Evolutionary conservation across 2,797 vertebrate genomes (phyloP), one percentile per base, ranked within the genome.

Genomic region (Lithobates sylvaticus): DNA sequence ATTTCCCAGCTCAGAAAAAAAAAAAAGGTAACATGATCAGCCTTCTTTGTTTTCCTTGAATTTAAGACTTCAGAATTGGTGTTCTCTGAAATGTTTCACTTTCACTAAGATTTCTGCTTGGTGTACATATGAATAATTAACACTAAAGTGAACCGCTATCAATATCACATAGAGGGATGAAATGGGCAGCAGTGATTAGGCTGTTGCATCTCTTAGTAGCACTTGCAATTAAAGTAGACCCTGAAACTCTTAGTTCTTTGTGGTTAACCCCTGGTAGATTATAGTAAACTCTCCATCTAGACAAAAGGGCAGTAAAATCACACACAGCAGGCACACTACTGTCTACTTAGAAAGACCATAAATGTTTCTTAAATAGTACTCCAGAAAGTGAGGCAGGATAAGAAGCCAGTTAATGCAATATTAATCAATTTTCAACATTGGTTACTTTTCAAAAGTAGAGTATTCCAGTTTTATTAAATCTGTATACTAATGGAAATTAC

Each of bases 31-130:
- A 87, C 39, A 34, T 26, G 80, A 87, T 83, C 68, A 10, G 61
- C 26, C 7, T 65, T n/a, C 78, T 83, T 47, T 73, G 67, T 78
- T 34, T 65, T 67, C 50, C 74, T 78, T 72, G 80, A 73, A 73
- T 50, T 72, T 72, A 65, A 77, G 39, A 10, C 36, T 44, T 54
- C 26, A 10, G 67, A 65, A 65, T 72, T 70, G 34, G 71, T 78
- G 42, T 86, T 73, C 67, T 78, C 50, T 47, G 72, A 47, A 83
- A 81, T 86, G 75, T 72, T 81, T 86, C 47, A 36, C 21, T 82
- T 32, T 78, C 39, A 29, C 54, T 77, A 26, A 42, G 47, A 69
- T 81, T 81, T 64, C 71, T 81, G 21, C n/a, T 34, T 54, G 27
- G 5, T 34, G 36, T 69, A 50, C 72, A 10, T 86, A 77, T 71